phyloP scores from a whole-genome alignment of 2,113 vertebrate species.

The Anser cygnoides region DNA sequence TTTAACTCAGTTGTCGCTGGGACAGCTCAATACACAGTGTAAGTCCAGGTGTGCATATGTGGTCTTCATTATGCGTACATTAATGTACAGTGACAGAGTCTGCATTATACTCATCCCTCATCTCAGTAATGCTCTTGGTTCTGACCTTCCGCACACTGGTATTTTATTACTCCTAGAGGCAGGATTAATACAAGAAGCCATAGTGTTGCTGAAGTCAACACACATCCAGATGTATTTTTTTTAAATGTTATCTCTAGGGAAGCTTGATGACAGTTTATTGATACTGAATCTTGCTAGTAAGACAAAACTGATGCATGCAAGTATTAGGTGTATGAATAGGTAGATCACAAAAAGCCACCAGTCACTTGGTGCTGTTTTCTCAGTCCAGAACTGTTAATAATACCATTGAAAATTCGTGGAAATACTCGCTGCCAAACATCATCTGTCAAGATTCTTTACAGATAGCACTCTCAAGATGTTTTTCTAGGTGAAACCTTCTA shows the following conservation, averaged over 20 bases:
- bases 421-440: background rate
- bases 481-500: conserved; percentile 11
- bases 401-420: background rate
- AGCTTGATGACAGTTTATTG: background rate
- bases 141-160: background rate
- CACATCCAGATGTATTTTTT: background rate
- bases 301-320: background rate
- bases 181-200: background rate
- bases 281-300: background rate
- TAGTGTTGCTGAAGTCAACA: background rate
- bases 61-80: background rate
- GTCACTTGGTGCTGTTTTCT: background rate
- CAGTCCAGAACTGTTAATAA: background rate
- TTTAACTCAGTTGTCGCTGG: background rate
- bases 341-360: background rate
- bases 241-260: background rate
- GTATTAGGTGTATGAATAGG: background rate
- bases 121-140: background rate
- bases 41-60: background rate
- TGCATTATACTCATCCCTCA: background rate
- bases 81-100: background rate
- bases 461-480: background rate
- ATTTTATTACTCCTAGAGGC: background rate
- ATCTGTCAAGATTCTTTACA: conserved; percentile 8
- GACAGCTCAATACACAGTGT: background rate